Conservation (phyloP, 2,797 vertebrate species). For the Neoniphon sammara region DNA sequence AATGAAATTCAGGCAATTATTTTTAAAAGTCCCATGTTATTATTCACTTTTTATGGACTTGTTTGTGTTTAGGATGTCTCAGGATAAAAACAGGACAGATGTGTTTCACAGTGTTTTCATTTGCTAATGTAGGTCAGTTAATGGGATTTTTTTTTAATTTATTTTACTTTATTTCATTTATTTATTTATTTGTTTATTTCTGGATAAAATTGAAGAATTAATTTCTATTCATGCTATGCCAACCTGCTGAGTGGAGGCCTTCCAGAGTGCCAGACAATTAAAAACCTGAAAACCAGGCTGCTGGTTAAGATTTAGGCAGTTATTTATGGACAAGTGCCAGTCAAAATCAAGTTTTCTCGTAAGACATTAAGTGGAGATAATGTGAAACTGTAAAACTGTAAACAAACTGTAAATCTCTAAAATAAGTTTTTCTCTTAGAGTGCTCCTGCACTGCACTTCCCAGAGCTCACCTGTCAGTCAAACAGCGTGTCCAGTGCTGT, state of each 20-base stretch:
- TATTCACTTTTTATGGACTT: background rate
- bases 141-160: background rate
- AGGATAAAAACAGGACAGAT: background rate
- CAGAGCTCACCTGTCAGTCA: no score
- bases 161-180: no score
- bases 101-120: background rate
- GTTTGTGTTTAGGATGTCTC: background rate
- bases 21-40: background rate
- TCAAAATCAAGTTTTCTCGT: background rate
- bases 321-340: background rate
- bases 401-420: background rate
- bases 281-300: background rate
- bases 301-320: background rate
- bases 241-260: background rate
- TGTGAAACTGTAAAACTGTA: no score
- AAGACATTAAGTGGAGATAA: background rate
- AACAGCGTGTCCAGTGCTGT: no score
- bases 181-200: no score
- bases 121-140: background rate
- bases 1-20: background rate
- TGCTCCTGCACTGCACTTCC: no score
- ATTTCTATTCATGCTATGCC: background rate
- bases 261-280: no score
- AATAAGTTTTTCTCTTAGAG: no score
- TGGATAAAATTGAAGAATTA: no score